These are phyloP conservation scores for Clamator glandarius DNA, from an alignment of 2,797 vertebrate species.

Conservation along the genomic window DNA sequence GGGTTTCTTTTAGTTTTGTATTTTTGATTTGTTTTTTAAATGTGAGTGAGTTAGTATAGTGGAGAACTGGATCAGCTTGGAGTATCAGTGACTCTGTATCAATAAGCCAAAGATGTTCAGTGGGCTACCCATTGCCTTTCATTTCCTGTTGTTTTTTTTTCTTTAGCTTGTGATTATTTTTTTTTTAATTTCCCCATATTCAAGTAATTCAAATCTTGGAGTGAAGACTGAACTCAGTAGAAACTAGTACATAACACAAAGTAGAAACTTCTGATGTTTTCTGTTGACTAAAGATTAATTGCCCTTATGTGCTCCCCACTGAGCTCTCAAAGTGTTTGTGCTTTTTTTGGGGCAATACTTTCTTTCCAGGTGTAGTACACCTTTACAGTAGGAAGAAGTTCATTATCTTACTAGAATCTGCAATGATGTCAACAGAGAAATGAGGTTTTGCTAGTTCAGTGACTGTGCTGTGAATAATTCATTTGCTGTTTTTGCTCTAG, in stretches of 20 bases:
- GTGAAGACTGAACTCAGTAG: not conserved
- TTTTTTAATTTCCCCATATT: not conserved
- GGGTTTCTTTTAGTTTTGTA: not conserved
- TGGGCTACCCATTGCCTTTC: not conserved
- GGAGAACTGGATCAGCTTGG: not conserved
- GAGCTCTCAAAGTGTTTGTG: not conserved
- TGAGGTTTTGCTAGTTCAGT: not conserved
- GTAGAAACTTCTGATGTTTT: not conserved
- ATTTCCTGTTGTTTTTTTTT: not conserved
- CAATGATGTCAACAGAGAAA: not conserved
- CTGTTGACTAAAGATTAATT: not conserved
- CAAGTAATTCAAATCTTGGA: not conserved
- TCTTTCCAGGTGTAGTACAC: not conserved
- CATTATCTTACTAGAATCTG: not conserved
- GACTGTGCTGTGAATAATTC: constrained; percentile 45
- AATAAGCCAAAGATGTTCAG: not conserved
- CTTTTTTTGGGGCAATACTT: not conserved
- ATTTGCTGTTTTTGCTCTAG: constrained; percentile 20
- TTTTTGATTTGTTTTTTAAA: not conserved
- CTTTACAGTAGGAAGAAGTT: not conserved
- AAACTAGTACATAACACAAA: not conserved
- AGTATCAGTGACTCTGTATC: not conserved
- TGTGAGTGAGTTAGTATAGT: not conserved
- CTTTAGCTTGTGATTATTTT: not conserved
- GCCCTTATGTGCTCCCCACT: not conserved